Conservation (phyloP, 1,140 invertebrate genomes). For the Rhagoletis pomonella region DNA sequence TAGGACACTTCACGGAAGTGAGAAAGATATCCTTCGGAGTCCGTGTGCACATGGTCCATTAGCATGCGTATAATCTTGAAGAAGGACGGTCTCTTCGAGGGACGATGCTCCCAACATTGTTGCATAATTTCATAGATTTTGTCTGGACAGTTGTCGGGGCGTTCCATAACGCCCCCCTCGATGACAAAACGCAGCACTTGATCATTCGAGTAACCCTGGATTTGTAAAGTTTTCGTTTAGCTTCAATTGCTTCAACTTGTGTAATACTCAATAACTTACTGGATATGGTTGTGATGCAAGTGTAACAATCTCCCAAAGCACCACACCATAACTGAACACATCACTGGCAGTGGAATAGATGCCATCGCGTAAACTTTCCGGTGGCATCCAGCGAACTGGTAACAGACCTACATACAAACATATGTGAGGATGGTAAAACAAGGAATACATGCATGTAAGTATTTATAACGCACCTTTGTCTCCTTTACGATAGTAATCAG, state of each 20-base stretch:
- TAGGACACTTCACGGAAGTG: constrained; percentile 85
- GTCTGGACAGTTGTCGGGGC: constrained; percentile 94
- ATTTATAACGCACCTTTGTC: constrained; percentile 81
- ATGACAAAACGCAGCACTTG: constrained; percentile 90
- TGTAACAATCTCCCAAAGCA: constrained; percentile 98
- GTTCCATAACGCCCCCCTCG: constrained; percentile 92
- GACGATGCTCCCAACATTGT: constrained; percentile 89
- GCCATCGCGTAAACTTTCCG: constrained; percentile 96
- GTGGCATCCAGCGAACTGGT: constrained; percentile 91
- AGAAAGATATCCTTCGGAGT: constrained; percentile 10
- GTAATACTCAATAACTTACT: constrained; percentile 74
- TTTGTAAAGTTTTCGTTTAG: neutral
- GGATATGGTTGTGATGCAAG: constrained; percentile 96
- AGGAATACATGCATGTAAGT: too few species aligned
- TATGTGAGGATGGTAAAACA: too few species aligned
- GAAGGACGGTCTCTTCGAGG: constrained; percentile 87
- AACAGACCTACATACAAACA: constrained; percentile 58
- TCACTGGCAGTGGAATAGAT: constrained; percentile 82
- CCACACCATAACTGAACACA: constrained; percentile 97
- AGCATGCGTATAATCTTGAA: constrained; percentile 83
- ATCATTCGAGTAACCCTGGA: constrained; percentile 83
- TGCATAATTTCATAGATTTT: constrained; percentile 92
- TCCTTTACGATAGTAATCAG: constrained; percentile 96
- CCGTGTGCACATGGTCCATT: constrained; percentile 77
- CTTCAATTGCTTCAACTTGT: neutral